Evolutionary conservation across 1,140 invertebrate species (phyloP).

Genomic region (Euwallacea fornicatus): DNA sequence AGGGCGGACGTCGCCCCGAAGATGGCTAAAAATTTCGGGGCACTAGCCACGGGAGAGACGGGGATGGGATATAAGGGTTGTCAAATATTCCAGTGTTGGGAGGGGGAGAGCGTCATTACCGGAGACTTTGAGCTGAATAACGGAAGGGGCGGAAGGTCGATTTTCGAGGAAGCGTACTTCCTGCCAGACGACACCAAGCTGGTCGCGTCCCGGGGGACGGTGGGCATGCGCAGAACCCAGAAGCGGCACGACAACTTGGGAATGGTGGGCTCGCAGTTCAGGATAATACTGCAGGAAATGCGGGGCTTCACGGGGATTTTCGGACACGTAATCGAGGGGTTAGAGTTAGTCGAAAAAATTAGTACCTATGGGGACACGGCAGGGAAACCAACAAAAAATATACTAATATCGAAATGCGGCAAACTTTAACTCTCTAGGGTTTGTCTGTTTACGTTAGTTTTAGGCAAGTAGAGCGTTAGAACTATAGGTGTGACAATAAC

Average conservation of each 20-base stretch:
- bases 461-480: constrained; percentile 19
- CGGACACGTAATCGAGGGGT: constrained; percentile 76
- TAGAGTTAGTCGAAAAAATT: constrained; percentile 79
- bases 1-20: constrained; percentile 82
- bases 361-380: constrained; percentile 74
- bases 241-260: constrained; percentile 78
- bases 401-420: constrained; percentile 75
- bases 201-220: constrained; percentile 72
- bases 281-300: constrained; percentile 79
- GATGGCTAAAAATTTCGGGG: constrained; percentile 88
- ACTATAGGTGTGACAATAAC: constrained; percentile 33
- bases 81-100: constrained; percentile 80
- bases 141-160: constrained; percentile 75
- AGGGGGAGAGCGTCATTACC: constrained; percentile 76
- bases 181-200: constrained; percentile 81
- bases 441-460: constrained; percentile 12
- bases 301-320: constrained; percentile 82
- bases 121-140: constrained; percentile 82
- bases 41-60: constrained; percentile 76
- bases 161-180: constrained; percentile 76
- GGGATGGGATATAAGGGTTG: constrained; percentile 80
- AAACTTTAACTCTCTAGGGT: constrained; percentile 59
- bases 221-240: constrained; percentile 81
- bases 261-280: constrained; percentile 82
- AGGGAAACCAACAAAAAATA: constrained; percentile 74